Evolutionary conservation across 2,113 vertebrate genomes (phyloP).

Genomic region (Percina caprodes): DNA sequence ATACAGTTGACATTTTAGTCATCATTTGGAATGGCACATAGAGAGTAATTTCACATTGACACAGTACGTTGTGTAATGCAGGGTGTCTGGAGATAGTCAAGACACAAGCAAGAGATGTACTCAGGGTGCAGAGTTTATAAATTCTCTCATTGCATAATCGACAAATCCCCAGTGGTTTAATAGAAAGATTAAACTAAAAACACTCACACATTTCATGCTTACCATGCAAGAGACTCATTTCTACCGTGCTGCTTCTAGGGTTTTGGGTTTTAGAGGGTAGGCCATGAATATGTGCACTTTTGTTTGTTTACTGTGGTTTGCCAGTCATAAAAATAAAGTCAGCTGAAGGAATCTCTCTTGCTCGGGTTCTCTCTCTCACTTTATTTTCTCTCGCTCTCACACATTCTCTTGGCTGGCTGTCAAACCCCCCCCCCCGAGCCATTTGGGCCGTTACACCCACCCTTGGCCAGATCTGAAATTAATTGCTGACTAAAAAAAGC

Average conservation of each 20-base stretch:
- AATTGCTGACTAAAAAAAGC: conserved; percentile 73
- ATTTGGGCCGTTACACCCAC: conserved; percentile 73
- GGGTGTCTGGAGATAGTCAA: conserved; percentile 35
- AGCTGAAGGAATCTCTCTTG: conserved; percentile 67
- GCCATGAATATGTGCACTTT: conserved; percentile 78
- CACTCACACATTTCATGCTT: conserved; percentile 14
- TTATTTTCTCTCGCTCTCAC: conserved; percentile 32
- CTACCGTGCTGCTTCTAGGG: conserved; percentile 43
- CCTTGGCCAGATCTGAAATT: conserved; percentile 72
- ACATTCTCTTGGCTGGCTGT: conserved; percentile 62
- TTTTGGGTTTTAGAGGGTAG: conserved; percentile 69
- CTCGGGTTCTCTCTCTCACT: conserved; percentile 35
- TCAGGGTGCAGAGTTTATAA: conserved; percentile 20
- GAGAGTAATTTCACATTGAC: conserved; percentile 25
- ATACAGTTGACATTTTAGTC: conserved; percentile 30
- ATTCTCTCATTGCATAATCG: conserved; percentile 26
- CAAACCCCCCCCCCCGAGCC: conserved; percentile 74
- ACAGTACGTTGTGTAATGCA: conserved; percentile 19
- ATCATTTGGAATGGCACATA: conserved; percentile 14
- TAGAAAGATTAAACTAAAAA: conserved; percentile 27
- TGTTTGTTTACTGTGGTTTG: conserved; percentile 87
- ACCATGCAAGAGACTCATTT: conserved; percentile 36
- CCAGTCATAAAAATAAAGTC: conserved; percentile 82
- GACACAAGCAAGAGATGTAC: not conserved
- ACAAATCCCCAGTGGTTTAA: conserved; percentile 32